Evolutionary conservation across 2,113 vertebrate genomes (phyloP).

Genomic region (Dendrocopos noguchii): DNA sequence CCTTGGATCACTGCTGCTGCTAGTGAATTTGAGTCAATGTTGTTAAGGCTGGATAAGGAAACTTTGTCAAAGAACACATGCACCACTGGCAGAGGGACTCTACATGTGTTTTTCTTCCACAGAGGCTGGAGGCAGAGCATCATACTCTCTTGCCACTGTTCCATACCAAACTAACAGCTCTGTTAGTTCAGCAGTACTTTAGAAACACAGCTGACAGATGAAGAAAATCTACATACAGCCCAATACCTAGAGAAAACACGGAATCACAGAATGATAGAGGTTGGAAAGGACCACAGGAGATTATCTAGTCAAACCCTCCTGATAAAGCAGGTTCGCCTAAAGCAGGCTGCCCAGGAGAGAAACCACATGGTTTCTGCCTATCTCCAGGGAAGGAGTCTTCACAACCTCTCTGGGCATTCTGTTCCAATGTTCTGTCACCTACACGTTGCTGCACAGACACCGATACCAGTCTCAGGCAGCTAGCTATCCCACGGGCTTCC

Average conservation of each 20-base stretch:
- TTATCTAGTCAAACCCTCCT: background rate
- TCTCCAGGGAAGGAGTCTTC: background rate
- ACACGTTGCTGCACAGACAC: background rate
- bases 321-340: background rate
- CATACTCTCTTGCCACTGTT: rapidly evolving
- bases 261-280: background rate
- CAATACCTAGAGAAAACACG: background rate
- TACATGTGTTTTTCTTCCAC: rapidly evolving
- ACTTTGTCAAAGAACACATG: background rate
- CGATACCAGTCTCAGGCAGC: background rate
- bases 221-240: rapidly evolving
- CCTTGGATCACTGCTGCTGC: background rate
- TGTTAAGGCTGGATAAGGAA: background rate
- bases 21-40: background rate
- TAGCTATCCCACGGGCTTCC: background rate
- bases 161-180: background rate
- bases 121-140: background rate
- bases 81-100: background rate
- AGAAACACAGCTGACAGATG: rapidly evolving
- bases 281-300: background rate
- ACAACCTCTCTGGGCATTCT: background rate
- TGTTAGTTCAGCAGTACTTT: rapidly evolving
- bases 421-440: background rate
- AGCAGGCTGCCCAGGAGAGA: background rate
- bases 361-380: background rate